phyloP scores from a whole-genome alignment of 2,113 vertebrate genomes.

The Melozone crissalis region DNA sequence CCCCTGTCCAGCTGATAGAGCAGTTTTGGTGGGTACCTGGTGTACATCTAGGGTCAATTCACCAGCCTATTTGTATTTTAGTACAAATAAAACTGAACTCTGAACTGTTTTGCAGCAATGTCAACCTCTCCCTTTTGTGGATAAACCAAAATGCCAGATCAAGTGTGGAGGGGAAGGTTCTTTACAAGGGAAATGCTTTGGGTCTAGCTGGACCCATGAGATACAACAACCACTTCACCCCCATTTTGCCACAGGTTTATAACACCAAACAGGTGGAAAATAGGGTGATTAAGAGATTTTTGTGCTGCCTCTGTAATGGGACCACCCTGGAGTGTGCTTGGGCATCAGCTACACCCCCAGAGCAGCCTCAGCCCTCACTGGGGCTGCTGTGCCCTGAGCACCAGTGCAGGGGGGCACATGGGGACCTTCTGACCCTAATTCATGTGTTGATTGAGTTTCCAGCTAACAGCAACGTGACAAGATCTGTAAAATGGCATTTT shows the following conservation, averaged over 20 bases:
- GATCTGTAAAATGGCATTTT: not conserved
- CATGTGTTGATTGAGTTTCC: not conserved
- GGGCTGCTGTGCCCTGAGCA: not conserved
- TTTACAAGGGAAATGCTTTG: not conserved
- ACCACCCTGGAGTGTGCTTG: not conserved
- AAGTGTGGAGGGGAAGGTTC: not conserved
- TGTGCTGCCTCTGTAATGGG: not conserved
- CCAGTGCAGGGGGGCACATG: rapidly evolving
- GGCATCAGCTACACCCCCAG: not conserved
- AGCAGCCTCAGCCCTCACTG: not conserved
- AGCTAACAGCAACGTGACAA: not conserved
- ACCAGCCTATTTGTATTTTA: not conserved
- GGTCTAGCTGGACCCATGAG: not conserved
- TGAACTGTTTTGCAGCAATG: not conserved
- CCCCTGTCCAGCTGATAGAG: not conserved
- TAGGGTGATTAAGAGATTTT: not conserved
- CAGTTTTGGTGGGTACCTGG: not conserved
- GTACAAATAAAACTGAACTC: not conserved
- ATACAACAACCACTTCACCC: not conserved
- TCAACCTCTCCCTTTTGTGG: not conserved
- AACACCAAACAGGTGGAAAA: not conserved
- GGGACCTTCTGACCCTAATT: not conserved
- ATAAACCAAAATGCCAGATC: not conserved
- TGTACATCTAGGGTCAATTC: not conserved
- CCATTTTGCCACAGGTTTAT: not conserved